These are phyloP conservation scores for Bombylius discolor DNA, from an alignment of 2,888 invertebrate genomes.

Conservation along the genomic window DNA sequence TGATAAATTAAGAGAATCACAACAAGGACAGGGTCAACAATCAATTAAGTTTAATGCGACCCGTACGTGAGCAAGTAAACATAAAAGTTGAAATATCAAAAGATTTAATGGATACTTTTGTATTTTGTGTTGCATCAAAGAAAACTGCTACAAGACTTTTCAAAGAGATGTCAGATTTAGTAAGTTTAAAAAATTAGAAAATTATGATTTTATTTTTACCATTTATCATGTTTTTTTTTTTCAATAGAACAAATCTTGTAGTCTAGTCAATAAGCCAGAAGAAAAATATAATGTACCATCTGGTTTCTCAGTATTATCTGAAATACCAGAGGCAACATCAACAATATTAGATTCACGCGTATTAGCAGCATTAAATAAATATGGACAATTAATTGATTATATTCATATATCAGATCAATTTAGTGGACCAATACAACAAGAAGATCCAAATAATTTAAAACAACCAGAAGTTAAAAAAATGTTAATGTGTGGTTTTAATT, in stretches of 20 bases:
- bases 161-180: constrained; percentile 90
- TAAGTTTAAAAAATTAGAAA: constrained; percentile 27
- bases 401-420: constrained; percentile 96
- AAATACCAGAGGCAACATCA: constrained; percentile 77
- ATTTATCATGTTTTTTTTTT: constrained; percentile 7
- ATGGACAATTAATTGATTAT: constrained; percentile 76
- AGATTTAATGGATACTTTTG: constrained; percentile 87
- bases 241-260: constrained; percentile 65
- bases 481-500: constrained; percentile 68
- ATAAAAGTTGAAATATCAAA: constrained; percentile 75
- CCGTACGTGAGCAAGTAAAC: constrained; percentile 74
- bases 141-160: constrained; percentile 69
- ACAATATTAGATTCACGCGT: constrained; percentile 74
- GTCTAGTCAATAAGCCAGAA: constrained; percentile 62
- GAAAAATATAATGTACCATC: constrained; percentile 69
- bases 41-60: constrained; percentile 61
- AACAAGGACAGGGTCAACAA: background rate
- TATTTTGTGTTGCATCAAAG: constrained; percentile 82
- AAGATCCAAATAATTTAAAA: constrained; percentile 56
- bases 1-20: background rate
- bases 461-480: constrained; percentile 70
- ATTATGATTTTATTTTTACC: too few species aligned
- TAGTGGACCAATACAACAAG: constrained; percentile 78
- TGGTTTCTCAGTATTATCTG: constrained; percentile 68
- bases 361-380: constrained; percentile 62